Percentiles rank a stretch among this genome's conserved stretches.
Conservation (phyloP, 2,888 invertebrate species). For the Hoplodrina ambigua region DNA sequence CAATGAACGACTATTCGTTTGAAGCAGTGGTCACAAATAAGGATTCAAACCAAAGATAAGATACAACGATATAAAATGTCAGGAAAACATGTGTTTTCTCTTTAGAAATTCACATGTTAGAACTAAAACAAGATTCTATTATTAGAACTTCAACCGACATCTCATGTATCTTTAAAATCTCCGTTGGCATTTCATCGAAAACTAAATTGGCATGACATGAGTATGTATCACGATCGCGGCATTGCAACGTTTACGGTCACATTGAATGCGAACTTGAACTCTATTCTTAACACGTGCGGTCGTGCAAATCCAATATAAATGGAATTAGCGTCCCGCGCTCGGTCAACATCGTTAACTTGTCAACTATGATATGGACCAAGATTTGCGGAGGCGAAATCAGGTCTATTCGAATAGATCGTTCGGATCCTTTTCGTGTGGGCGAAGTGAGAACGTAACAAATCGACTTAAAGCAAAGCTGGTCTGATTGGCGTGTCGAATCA, state of each 20-base stretch:
- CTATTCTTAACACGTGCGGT: constrained; percentile 60
- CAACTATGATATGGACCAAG: constrained; percentile 63
- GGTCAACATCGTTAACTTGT: constrained; percentile 63
- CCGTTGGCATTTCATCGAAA: constrained; percentile 19
- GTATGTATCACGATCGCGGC: constrained; percentile 35
- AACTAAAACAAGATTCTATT: not conserved
- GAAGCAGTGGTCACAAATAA: constrained; percentile 46
- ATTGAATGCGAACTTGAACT: constrained; percentile 48
- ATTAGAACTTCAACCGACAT: constrained; percentile 9
- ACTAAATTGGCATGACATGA: constrained; percentile 37
- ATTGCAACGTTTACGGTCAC: constrained; percentile 50
- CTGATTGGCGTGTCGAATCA: constrained; percentile 62
- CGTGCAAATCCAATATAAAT: constrained; percentile 68
- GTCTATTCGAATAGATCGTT: constrained; percentile 51
- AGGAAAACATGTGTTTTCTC: not conserved
- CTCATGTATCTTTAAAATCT: constrained; percentile 19
- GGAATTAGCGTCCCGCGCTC: constrained; percentile 63
- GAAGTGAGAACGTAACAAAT: constrained; percentile 64
- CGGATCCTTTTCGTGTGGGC: constrained; percentile 62
- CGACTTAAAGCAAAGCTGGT: constrained; percentile 57
- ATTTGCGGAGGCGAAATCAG: constrained; percentile 67
- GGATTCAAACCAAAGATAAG: constrained; percentile 40
- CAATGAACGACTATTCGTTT: constrained; percentile 42
- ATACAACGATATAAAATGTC: constrained; percentile 16
- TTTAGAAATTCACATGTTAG: constrained; percentile 4